These are phyloP conservation scores for Spea multiplicata DNA, from an alignment of 2,113 vertebrate genomes.

Conservation along the genomic window DNA sequence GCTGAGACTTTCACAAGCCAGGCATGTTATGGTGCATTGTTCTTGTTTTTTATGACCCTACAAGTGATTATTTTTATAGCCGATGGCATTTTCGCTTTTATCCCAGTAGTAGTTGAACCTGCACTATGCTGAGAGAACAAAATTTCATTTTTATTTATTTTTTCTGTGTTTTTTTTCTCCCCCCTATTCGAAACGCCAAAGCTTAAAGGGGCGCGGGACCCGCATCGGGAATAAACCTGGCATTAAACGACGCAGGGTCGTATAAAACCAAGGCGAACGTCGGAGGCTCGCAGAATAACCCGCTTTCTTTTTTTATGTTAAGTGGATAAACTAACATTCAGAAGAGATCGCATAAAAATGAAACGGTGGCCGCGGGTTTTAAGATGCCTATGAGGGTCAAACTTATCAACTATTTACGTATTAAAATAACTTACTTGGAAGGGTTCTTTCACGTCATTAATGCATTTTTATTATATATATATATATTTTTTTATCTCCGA, in stretches of 20 bases:
- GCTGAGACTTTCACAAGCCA: neutral
- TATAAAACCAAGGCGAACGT: too few species aligned
- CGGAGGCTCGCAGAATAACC: too few species aligned
- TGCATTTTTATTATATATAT: too few species aligned
- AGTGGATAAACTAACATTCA: too few species aligned
- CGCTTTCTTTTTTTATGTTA: too few species aligned
- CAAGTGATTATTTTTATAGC: constrained; percentile 6
- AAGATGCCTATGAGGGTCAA: too few species aligned
- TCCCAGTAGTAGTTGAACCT: neutral
- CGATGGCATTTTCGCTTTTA: constrained; percentile 3
- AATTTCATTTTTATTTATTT: neutral
- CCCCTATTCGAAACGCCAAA: neutral
- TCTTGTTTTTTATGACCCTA: constrained; percentile 3
- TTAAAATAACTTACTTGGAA: too few species aligned
- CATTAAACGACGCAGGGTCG: neutral
- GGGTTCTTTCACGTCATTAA: too few species aligned
- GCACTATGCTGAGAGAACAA: constrained; percentile 4
- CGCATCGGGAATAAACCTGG: neutral
- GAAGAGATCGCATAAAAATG: too few species aligned
- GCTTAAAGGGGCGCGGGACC: neutral
- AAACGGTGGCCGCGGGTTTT: too few species aligned
- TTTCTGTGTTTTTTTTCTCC: neutral
- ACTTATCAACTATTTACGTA: too few species aligned
- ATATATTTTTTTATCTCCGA: too few species aligned
- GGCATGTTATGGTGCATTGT: constrained; percentile 1